Percentiles rank a stretch among this genome's conserved stretches.
phyloP scores from a whole-genome alignment of 2,113 vertebrate species.

The Numenius arquata region DNA sequence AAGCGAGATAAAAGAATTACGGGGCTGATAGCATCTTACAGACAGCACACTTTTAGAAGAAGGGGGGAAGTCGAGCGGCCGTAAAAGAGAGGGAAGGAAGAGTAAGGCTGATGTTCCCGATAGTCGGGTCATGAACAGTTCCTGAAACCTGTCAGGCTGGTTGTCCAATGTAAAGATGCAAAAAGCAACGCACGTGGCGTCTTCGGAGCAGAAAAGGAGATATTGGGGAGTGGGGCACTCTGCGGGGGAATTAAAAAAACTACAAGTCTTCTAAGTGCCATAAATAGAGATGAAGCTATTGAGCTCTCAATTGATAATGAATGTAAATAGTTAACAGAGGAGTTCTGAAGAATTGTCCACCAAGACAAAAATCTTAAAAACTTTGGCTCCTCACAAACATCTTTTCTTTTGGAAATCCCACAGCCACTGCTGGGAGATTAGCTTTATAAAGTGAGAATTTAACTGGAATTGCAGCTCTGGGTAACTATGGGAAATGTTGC shows the following conservation, averaged over 20 bases:
- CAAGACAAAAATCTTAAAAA: constrained; percentile 4
- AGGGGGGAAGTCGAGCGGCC: neutral
- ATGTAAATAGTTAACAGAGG: neutral
- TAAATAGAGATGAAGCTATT: neutral
- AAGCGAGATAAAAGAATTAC: constrained; percentile 38
- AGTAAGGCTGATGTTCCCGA: constrained; percentile 46
- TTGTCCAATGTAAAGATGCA: neutral
- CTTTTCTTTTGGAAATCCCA: constrained; percentile 29
- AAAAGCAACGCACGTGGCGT: neutral
- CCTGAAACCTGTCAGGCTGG: neutral
- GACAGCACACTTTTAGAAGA: constrained; percentile 1
- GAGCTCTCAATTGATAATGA: neutral
- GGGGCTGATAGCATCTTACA: neutral
- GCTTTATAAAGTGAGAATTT: constrained; percentile 18
- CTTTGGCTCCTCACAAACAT: neutral
- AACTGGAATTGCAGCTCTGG: constrained; percentile 24
- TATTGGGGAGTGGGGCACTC: neutral
- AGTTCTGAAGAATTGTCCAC: neutral
- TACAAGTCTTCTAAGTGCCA: neutral
- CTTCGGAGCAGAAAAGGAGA: neutral
- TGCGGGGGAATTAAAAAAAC: neutral
- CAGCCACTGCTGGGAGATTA: neutral
- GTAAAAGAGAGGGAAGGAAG: constrained; percentile 30
- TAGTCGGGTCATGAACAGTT: constrained; percentile 43
- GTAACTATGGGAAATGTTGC: constrained; percentile 23